Conservation (phyloP, 2,888 invertebrate species). For the Lasioglossum leucozonium region DNA sequence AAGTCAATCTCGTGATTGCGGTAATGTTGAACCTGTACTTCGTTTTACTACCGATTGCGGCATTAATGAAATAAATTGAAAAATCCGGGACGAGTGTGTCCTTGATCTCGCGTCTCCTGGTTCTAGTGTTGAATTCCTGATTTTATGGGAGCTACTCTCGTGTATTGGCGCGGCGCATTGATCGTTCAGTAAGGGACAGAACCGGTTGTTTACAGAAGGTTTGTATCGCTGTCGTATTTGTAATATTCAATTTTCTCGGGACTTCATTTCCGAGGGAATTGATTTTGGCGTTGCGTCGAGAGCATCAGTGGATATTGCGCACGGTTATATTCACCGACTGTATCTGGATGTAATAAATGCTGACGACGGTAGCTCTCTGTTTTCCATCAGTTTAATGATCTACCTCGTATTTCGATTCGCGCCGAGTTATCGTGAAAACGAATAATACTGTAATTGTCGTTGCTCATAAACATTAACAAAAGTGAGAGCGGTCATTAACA, state of each 20-base stretch:
- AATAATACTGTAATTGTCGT: not conserved
- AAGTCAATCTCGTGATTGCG: not conserved
- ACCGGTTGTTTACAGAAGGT: not conserved
- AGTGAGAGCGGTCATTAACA: not conserved
- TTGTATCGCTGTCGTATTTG: not conserved
- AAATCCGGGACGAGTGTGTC: not conserved
- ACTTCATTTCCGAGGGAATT: not conserved
- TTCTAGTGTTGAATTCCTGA: not conserved
- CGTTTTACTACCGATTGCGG: not conserved
- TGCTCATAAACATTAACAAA: conserved; percentile 3
- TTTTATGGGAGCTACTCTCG: not conserved
- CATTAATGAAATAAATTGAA: not conserved
- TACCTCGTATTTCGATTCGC: not conserved
- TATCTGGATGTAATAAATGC: not conserved
- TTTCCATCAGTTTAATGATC: not conserved
- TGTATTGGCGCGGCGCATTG: not conserved
- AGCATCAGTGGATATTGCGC: not conserved
- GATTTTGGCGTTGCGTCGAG: not conserved
- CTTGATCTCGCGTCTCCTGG: not conserved
- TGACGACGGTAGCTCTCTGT: not conserved
- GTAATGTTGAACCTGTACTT: not conserved
- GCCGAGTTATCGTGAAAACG: not conserved
- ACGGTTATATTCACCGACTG: not conserved
- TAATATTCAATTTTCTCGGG: not conserved
- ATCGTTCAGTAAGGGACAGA: not conserved